phyloP scores from a whole-genome alignment of 2,797 vertebrate genomes.

The Pelobates cultripes region DNA sequence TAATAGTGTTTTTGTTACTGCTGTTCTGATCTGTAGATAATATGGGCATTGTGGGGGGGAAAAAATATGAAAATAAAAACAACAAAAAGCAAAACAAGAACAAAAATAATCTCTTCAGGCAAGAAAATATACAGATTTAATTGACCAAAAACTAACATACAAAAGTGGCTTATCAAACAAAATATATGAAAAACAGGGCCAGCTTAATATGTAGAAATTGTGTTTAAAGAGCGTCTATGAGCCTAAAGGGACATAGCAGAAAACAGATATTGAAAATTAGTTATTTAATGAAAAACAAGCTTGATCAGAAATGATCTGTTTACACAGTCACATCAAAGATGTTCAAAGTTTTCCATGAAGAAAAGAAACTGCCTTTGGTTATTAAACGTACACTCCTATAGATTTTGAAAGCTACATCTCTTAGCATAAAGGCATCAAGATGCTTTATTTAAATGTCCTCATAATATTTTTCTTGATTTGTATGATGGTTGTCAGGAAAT shows the following conservation, averaged over 20 bases:
- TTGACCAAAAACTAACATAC: too few species aligned
- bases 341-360: slow-evolving; percentile 32
- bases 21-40: slow-evolving; percentile 44
- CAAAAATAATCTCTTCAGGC: too few species aligned
- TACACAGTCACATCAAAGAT: slow-evolving; percentile 29
- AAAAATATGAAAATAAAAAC: too few species aligned
- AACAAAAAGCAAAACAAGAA: too few species aligned
- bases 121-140: too few species aligned
- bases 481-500: too few species aligned
- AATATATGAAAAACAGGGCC: background rate
- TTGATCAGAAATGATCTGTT: slow-evolving; percentile 34
- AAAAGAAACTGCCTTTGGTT: slow-evolving; percentile 32
- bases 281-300: slow-evolving; percentile 26
- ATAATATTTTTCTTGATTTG: too few species aligned
- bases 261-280: slow-evolving; percentile 1
- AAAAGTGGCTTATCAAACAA: too few species aligned
- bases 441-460: too few species aligned
- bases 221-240: background rate
- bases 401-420: slow-evolving; percentile 31
- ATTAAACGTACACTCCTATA: slow-evolving; percentile 24
- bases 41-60: background rate
- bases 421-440: too few species aligned
- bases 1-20: too few species aligned
- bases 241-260: slow-evolving; percentile 20
- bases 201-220: slow-evolving; percentile 1